Base-by-base conservation (phyloP, 2,888 invertebrate genomes). In the Ectropis crepuscularia region DNA sequence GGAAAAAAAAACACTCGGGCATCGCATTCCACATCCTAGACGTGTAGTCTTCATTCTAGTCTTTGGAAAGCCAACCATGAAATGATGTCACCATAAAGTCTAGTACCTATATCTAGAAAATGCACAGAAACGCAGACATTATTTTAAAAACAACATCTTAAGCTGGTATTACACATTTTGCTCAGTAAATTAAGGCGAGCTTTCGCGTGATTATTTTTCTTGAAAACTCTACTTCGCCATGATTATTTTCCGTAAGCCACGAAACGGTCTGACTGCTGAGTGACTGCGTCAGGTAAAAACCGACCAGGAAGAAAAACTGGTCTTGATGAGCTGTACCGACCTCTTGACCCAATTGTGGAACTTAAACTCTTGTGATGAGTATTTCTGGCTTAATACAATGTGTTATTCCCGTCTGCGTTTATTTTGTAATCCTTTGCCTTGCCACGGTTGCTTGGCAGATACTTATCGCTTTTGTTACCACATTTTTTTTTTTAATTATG, bases 271-370 rank as follows among this genome's bases (percentile, higher is more conserved):
- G 16, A 55, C 50, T 45, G 45, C 54, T 49, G 57, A 55, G 16
- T 47, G 59, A 59, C 45, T 50, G 50, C 42, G 42, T 51, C 60
- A 64, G 64, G 64, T 64, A 64, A 64, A 58, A 60, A 59, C 51
- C 55, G 59, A 55, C 63, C 50, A 63, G 63, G 59, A 64, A 60
- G 58, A 59, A 64, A 63, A 58, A 63, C 58, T 55, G 0, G 37
- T 42, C 46, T 47, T 60, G 57, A 64, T 64, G 64, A 64, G 64
- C 46, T 37, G 38, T 10, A 12, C 53, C n/a, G 64, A 59, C 64
- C 64, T 49, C 63, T 55, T 64, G 60, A 64, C 64, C 64, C 28
- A 47, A 54, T 64, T 64, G 51, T 9, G 6, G 9, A 51, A 60
- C 60, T 64, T 47, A 47, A 64, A 60, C 47, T 55, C 51, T 57